These are phyloP conservation scores for Microctenopoma steveboyesi DNA, from an alignment of 2,797 vertebrate species.

Conservation along the genomic window DNA sequence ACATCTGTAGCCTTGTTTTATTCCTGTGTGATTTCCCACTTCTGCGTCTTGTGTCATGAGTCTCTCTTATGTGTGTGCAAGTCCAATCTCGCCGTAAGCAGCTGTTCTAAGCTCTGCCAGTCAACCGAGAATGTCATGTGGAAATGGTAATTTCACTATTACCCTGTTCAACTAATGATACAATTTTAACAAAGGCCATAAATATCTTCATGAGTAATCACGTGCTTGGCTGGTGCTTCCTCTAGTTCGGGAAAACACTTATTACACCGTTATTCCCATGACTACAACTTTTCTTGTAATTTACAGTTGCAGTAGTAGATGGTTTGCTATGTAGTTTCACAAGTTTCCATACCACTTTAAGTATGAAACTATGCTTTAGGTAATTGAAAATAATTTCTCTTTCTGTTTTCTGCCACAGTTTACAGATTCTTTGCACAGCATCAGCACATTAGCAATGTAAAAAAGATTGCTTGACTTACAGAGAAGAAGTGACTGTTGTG, in stretches of 20 bases:
- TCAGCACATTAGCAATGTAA: not conserved
- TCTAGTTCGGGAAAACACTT: slow-evolving; percentile 39
- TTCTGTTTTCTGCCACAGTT: not conserved
- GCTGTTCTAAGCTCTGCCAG: slow-evolving; percentile 55
- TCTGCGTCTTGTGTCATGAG: slow-evolving; percentile 48
- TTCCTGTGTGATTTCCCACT: slow-evolving; percentile 52
- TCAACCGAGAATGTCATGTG: slow-evolving; percentile 39
- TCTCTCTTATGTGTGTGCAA: slow-evolving; percentile 13
- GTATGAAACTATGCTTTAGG: too few relatives aligned
- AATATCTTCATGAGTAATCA: not conserved
- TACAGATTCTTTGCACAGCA: not conserved
- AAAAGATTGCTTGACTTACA: not conserved
- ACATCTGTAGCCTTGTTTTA: not conserved
- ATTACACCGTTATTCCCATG: slow-evolving; percentile 2
- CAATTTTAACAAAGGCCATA: not conserved
- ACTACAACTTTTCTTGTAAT: not conserved
- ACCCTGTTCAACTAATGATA: not conserved
- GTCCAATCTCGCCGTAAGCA: slow-evolving; percentile 17
- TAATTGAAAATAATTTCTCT: slow-evolving; percentile 1
- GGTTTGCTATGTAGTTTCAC: not conserved
- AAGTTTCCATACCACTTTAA: not conserved
- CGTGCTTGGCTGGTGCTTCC: not conserved
- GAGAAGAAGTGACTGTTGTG: not conserved
- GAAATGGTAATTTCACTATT: slow-evolving; percentile 79
- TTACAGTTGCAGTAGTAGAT: not conserved